Evolutionary conservation across 1,140 invertebrate genomes (phyloP), one percentile per base, ranked within the genome.

Genomic region (Maniola jurtina): DNA sequence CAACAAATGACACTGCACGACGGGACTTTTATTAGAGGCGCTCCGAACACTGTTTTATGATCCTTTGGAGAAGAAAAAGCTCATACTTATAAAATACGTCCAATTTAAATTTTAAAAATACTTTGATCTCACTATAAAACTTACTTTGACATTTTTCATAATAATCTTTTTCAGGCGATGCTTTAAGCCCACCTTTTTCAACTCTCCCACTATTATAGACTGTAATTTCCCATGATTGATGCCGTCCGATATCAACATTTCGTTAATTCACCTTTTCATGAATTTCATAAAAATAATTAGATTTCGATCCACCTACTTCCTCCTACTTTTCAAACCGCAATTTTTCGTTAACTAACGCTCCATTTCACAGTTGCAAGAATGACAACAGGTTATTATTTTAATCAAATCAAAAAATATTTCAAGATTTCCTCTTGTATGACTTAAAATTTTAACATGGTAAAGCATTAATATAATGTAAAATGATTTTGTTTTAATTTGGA

Each of bases 241-340:
- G 64, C 94, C 92, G 85, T 94, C 93, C 77, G 93, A 94, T 81
- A 94, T 92, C 77, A 93, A 92, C 94, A 95, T 94, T 83, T 90
- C 92, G 70, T 75, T 75, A 60, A 34, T 57, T 71, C 59, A 42
- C 48, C 47, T 56, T 36, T 36, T 16, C 8, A 35, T 35, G 7
- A 36, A n/a, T 36, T 56, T 25, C 6, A 25, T 5, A 52, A 52
- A 6, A 52, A 13, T 52, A 52, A 47, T n/a, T 0, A n/a, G n/a
- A n/a, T n/a, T 47, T 47, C 16, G 11, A 52, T 2, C 14, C 25
- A 2, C 25, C 25, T 25, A 25, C 25, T 25, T 25, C 25, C 4
- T 25, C 25, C 25, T 25, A 25, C 7, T 52, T 55, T 55, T 55
- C 52, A 55, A 55, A 55, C 13, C 16, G 52, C 33, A 55, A 13